Conservation (phyloP, 2,113 vertebrate species). For the Ancistrus triradiatus region DNA sequence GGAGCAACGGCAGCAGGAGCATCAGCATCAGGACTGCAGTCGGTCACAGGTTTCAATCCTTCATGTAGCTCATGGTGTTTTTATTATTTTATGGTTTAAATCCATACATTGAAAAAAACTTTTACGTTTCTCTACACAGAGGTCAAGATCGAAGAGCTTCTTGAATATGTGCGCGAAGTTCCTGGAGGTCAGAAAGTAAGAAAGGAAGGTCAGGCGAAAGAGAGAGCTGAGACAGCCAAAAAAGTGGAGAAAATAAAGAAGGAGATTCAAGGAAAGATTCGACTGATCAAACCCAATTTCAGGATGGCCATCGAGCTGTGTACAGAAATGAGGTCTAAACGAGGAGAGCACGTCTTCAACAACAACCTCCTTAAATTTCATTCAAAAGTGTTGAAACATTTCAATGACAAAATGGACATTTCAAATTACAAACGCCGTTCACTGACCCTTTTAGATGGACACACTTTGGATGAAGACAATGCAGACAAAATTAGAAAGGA, state of each 20-base stretch:
- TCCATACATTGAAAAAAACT: too few species aligned
- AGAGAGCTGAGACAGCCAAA: neutral
- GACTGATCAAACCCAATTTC: rapidly evolving
- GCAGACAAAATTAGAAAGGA: neutral
- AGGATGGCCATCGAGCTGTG: neutral
- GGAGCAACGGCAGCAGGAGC: too few species aligned
- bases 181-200: neutral
- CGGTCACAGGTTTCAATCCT: too few species aligned
- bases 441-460: neutral
- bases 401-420: neutral
- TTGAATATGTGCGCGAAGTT: neutral
- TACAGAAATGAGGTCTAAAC: neutral
- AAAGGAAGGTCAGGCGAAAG: neutral
- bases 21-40: too few species aligned
- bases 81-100: too few species aligned
- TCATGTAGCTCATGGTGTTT: too few species aligned
- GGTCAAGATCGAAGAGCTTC: neutral
- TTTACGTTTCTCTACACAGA: neutral
- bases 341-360: neutral
- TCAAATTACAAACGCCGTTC: too few species aligned
- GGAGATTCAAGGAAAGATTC: neutral
- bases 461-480: neutral
- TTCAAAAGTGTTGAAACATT: neutral
- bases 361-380: neutral
- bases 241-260: neutral